Evolutionary conservation across 2,797 vertebrate species (phyloP), one percentile per base, ranked within the genome.

Genomic region (Austrolebias charrua): DNA sequence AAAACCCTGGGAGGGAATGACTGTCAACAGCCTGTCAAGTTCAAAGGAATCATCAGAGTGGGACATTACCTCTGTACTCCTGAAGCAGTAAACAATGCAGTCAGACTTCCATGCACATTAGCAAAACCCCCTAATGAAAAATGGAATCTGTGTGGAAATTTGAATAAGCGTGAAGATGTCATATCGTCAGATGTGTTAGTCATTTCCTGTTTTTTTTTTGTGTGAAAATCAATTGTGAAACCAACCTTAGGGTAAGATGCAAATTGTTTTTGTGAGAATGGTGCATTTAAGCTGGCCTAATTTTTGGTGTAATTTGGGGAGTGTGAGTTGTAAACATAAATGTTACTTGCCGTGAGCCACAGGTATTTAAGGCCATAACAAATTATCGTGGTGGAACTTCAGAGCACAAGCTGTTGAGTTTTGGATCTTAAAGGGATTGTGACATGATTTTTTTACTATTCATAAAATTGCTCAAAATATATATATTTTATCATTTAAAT

Each of bases 21-120:
- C 62, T 85, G 76, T 81, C 35, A 29, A 79, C 79, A 81, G 76
- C 58, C 61, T 86, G 79, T 84, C 82, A 80, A 70, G 76, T 85
- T 79, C 69, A 85, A 79, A 86, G 60, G 59, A 60, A 42, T 82
- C 75, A 73, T 78, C 75, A 66, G 73, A 78, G 62, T 5, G 60
- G 68, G 80, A 69, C 77, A 63, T 75, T 78, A 80, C 80, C 62
- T 79, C 64, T 63, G 8, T 60, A 80, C 42, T 60, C 65, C 65
- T 68, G 55, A 76, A 78, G 66, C 72, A 45, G 76, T 76, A 82
- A 81, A 85, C 81, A 84, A 60, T 65, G 55, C 57, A 59, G 60
- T 63, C 75, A 62, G 47, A 73, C 64, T 75, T 80, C 82, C 49
- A 28, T 24, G 2, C 38, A 46, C 83, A 77, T 85, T 75, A 81